Percentiles rank a stretch among this genome's conserved stretches.
These are phyloP conservation scores for Ophion obscuratus DNA, from an alignment of 2,888 invertebrate genomes.

Conservation along the genomic window DNA sequence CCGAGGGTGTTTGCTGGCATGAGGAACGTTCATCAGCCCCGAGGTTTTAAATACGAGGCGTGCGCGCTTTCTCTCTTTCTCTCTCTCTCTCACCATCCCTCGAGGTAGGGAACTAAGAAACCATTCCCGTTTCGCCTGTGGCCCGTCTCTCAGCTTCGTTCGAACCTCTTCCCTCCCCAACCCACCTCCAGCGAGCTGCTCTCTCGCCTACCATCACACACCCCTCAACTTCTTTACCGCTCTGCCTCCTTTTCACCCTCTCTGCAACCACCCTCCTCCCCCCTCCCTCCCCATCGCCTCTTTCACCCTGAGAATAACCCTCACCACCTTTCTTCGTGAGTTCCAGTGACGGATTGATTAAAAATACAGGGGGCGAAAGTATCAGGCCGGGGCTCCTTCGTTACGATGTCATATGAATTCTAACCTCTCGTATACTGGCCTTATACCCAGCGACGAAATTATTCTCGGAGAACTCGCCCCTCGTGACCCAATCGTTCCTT, in stretches of 20 bases:
- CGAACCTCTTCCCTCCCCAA: conserved; percentile 72
- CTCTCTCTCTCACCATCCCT: conserved; percentile 23
- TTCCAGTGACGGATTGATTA: conserved; percentile 84
- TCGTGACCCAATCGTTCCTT: too few species aligned
- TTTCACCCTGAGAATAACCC: conserved; percentile 41
- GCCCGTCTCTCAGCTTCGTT: conserved; percentile 65
- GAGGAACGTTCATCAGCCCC: conserved; percentile 84
- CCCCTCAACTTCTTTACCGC: conserved; percentile 69
- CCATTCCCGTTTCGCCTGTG: conserved; percentile 73
- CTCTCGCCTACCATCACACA: conserved; percentile 62
- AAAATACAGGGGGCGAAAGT: conserved; percentile 82
- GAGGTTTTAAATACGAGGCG: conserved; percentile 84
- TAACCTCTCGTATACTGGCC: background rate
- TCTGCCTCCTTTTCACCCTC: conserved; percentile 58
- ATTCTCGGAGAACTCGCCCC: too few species aligned
- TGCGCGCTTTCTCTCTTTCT: conserved; percentile 44
- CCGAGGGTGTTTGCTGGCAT: conserved; percentile 77
- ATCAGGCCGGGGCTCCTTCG: conserved; percentile 65
- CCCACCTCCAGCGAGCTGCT: conserved; percentile 50
- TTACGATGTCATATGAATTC: conserved; percentile 35
- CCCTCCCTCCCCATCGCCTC: conserved; percentile 24
- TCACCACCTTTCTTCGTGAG: conserved; percentile 70
- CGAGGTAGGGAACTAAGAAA: conserved; percentile 81
- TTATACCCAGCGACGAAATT: background rate
- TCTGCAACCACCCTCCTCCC: conserved; percentile 46